Base-by-base conservation (phyloP, 1,140 invertebrate genomes). In the Dendrolimus kikuchii region DNA sequence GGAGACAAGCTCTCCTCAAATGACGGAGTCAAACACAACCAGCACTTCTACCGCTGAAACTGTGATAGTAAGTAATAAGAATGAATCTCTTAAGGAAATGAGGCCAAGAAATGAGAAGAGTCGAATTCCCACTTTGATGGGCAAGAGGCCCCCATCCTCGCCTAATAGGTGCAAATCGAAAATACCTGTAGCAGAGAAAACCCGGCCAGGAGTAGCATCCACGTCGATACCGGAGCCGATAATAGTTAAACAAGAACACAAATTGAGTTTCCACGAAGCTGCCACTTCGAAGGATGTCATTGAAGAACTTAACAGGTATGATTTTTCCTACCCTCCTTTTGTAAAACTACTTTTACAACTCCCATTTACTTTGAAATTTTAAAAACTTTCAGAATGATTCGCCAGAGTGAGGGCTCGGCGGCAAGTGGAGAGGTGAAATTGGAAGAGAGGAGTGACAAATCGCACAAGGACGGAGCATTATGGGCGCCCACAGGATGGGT, bases 281-380 rank as follows among this genome's bases (percentile, higher is more conserved):
- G 92, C 92, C 5, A 92, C 92, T 39, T 93, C 92, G 38, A 93
- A 93, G 70, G 92, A 93, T 68, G 91, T 93, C n/a, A 93, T 93
- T 57, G 92, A 93, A 60, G 92, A 93, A 72, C 78, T 94, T 38
- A 93, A 93, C 73, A 88, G 92, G 66, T 82, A 57, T 68, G 61
- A 51, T 50, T 40, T 49, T 51, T 9, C 8, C 45, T 60, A n/a
- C 3, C 3, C 23, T 23, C 23, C 23, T 23, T 23, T 23, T 23
- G 23, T 23, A 23, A 2, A 23, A 23, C 23, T 23, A 23, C 23
- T 3, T 23, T 23, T 23, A 3, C 23, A 23, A 23, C 23, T 23
- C 23, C 23, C 23, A 23, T 23, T 23, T 23, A 23, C 3, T 23
- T 23, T 23, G 3, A 23, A 23, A 23, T 23, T 1, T 49, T 9